phyloP scores from a whole-genome alignment of 2,113 vertebrate species.

The Entomyzon cyanotis region DNA sequence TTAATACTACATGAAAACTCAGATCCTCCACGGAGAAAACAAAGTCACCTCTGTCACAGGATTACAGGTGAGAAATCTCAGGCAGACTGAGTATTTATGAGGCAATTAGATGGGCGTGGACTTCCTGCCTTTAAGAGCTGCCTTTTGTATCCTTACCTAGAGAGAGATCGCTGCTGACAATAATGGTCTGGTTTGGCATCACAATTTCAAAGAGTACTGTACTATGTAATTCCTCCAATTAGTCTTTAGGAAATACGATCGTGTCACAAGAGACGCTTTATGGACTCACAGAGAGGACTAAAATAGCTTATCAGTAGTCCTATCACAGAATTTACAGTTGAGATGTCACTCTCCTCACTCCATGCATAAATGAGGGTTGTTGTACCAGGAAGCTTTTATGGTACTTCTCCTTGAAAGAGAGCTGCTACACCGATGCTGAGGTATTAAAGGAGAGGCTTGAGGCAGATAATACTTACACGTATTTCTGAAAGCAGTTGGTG shows the following conservation, averaged over 20 bases:
- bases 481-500: neutral
- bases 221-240: neutral
- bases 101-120: neutral
- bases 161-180: neutral
- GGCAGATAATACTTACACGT: neutral
- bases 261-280: neutral
- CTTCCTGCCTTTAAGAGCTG: slow-evolving; percentile 19
- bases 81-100: neutral
- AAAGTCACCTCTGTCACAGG: slow-evolving; percentile 2
- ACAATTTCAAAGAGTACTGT: neutral
- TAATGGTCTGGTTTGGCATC: neutral
- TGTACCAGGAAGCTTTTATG: neutral
- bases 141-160: neutral
- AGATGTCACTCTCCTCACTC: neutral
- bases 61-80: neutral
- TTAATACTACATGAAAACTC: neutral
- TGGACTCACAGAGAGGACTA: neutral
- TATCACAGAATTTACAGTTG: neutral
- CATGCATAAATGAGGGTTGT: neutral
- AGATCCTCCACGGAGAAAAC: neutral
- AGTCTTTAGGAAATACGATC: neutral
- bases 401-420: neutral
- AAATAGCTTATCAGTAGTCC: neutral
- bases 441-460: neutral
- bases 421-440: neutral